Evolutionary conservation across 2,888 invertebrate genomes (phyloP), one percentile per base, ranked within the genome.

Genomic region (Sarcophaga carnaria): DNA sequence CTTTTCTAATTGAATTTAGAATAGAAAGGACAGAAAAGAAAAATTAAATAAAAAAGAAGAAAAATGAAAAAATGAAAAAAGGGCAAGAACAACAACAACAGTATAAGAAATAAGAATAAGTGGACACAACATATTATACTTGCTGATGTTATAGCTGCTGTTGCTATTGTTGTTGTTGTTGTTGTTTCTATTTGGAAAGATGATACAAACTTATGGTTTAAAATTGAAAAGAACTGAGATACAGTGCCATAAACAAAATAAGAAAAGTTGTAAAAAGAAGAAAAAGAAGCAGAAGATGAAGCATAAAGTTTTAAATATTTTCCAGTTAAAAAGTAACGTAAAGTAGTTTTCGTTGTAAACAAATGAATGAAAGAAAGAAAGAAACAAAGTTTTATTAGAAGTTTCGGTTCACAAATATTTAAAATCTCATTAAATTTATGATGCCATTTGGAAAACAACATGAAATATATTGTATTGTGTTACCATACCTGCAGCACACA

Each of bases 1-100:
- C 88, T 88, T 88, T 88, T 88, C 88, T 89, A 88, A 88, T 89
- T 89, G 88, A 89, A 89, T 88, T 89, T 80, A 86, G 74, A 82
- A 81, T 63, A 79, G 71, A 62, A 79, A 71, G 17, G n/a, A 11
- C 47, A 67, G 37, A 12, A 17, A 70, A 25, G 6, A 27, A 66
- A 60, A 72, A 64, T 45, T n/a, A 67, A 78, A 75, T 8, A 79
- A 64, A 59, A 47, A 49, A 54, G 2, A 45, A 37, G 22, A n/a
- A 70, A 47, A 49, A 70, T 17, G 22, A 70, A 10, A 22, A 70
- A 49, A 47, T 22, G 6, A 27, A 11, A 17, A 17, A 54, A 17
- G 1, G 2, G 2, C 12, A 49, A 49, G 2, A 49, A 49, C 49
- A 37, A 54, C 17, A 54, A 14, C 14, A 3, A 54, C 3, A 14